Evolutionary conservation across 2,113 vertebrate species (phyloP), one percentile per base, ranked within the genome.

Genomic region (Malurus alboscapulatus): DNA sequence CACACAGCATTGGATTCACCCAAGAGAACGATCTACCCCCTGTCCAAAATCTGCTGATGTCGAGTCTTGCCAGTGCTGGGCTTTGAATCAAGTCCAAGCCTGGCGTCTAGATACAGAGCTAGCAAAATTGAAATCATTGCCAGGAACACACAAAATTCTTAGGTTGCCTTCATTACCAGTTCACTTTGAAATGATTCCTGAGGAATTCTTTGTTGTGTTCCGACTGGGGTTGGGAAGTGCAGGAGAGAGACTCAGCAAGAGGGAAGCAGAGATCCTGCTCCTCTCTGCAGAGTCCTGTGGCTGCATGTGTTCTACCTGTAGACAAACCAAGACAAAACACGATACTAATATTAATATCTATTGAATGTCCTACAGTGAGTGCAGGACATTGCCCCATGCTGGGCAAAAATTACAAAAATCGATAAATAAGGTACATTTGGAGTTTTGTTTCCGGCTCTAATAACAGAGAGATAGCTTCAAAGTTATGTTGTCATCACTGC

Each of bases 11-110:
- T 87, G 48, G 57, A 34, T 69, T 91, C 8, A 10, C 20, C 38
- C 26, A 30, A 20, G 0, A 83, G 85, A 62, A 73, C 66, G 62
- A 90, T 20, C 67, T 84, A 32, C 1, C 17, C 27, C 44, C 63
- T 85, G 55, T 71, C 78, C 87, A 87, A 83, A 94, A 88, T 62
- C 51, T 19, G 4, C 67, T 88, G 81, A 92, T n/a, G 8, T 80
- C 72, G 81, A 69, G 66, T 79, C 54, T 84, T 87, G 54, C 62
- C 17, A 1, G n/a, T 2, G 2, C 63, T 59, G 47, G 71, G 40
- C 63, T 86, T 87, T 80, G 75, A 85, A 77, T 85, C 51, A 63
- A 87, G 63, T 30, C 78, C 63, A 77, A 63, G 54, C 79, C 89
- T 83, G 59, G 81, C 3, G 4, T 86, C 82, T 80, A 72, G 63